Evolutionary conservation across 2,888 invertebrate genomes (phyloP).

Genomic region (Ctenicera cuprea): DNA sequence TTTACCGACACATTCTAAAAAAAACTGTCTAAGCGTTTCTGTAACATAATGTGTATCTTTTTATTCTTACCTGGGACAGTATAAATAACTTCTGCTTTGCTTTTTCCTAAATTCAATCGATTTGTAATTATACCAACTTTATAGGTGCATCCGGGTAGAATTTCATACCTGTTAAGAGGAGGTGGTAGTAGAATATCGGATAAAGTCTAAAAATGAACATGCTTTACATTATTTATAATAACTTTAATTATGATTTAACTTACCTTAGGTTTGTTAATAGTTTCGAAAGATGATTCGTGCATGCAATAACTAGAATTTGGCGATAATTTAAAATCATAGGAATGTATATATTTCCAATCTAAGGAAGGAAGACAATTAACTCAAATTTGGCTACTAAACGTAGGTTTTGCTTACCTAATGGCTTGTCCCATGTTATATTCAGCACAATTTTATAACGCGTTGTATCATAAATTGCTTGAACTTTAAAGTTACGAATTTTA

Average conservation of each 20-base stretch:
- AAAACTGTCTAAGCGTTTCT: not conserved
- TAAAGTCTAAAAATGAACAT: conserved; percentile 32
- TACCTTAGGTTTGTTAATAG: conserved; percentile 15
- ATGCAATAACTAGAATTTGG: conserved; percentile 1
- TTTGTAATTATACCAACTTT: conserved; percentile 29
- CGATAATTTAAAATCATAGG: conserved; percentile 29
- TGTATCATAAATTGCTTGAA: not conserved
- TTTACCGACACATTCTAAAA: conserved; percentile 47
- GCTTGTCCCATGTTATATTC: not conserved
- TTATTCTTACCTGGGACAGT: conserved; percentile 36
- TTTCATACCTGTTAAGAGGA: conserved; percentile 7
- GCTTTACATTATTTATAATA: not conserved
- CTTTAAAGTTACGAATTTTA: not conserved
- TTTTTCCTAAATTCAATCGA: conserved; percentile 9
- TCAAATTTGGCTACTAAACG: no score
- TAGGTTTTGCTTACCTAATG: not conserved
- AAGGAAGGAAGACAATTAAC: not conserved
- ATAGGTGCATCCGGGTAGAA: conserved; percentile 39
- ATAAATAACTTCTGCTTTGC: not conserved
- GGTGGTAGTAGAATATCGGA: conserved; percentile 37
- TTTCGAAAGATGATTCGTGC: conserved; percentile 5
- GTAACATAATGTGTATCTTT: no score
- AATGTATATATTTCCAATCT: not conserved
- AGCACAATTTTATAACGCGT: not conserved
- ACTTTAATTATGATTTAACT: not conserved